Evolutionary conservation across 2,888 invertebrate genomes (phyloP), one percentile per base, ranked within the genome.

Genomic region (Bombyx huttoni): DNA sequence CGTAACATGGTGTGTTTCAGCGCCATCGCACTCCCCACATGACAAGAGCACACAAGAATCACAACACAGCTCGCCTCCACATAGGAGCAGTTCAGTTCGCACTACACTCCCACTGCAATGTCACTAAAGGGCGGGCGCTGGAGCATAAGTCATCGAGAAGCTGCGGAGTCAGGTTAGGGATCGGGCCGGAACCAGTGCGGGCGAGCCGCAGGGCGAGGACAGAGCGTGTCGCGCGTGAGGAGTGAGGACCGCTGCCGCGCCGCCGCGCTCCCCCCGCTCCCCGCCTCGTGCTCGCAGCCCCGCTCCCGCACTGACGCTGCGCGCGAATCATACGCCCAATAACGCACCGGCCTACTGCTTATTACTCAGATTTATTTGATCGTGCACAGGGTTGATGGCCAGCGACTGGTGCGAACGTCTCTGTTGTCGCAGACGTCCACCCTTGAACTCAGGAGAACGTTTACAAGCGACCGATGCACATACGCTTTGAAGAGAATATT

Each of bases 241-340:
- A 60, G 54, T 68, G 24, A 24, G 24, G 55, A 62, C 58, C 62
- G 62, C 63, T 64, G 64, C 56, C 67, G 66, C 70, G 66, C 65
- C 69, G 64, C 65, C 64, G 67, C 73, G 60, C 60, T 54, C 65
- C 55, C 49, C 62, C 64, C 60, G 65, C 52, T 66, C 51, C 63
- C 58, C 62, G 60, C 66, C 57, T 51, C 60, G 58, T 65, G 60
- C 68, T 62, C 59, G 61, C 55, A 60, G 62, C 67, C 70, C 67
- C 71, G 63, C 72, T 70, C 75, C 82, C 86, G 85, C 86, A 85
- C 75, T 86, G 84, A 81, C 86, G 86, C 83, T 86, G 84, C 85
- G 84, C 84, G 78, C 79, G 76, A 78, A 85, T 84, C 82, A 85
- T 82, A 83, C 85, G 84, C 85, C 86, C 85, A 84, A 87, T 83